phyloP scores from a whole-genome alignment of 2,113 vertebrate genomes.

The Alethe diademata region DNA sequence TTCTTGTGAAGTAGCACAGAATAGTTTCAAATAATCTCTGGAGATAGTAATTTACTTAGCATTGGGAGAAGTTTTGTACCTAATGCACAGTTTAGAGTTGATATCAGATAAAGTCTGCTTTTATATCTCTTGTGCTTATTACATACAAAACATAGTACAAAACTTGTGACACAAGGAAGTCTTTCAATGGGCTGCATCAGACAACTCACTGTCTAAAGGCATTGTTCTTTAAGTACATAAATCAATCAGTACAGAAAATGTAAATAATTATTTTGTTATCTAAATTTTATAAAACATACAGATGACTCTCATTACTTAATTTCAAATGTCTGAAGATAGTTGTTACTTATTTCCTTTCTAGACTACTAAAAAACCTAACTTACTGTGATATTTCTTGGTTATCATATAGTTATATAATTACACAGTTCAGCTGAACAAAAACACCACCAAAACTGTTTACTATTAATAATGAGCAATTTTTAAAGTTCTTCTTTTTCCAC shows the following conservation, averaged over 20 bases:
- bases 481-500: neutral
- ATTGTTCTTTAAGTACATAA: neutral
- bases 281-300: neutral
- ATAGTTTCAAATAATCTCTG: neutral
- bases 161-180: neutral
- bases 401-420: neutral
- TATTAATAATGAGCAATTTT: neutral
- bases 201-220: neutral
- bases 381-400: neutral
- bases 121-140: neutral
- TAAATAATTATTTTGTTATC: neutral
- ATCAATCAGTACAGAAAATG: neutral
- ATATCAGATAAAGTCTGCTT: neutral
- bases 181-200: neutral
- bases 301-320: neutral
- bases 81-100: neutral
- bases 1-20: neutral
- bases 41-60: neutral
- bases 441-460: neutral
- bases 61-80: neutral
- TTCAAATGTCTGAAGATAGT: neutral
- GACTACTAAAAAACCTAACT: neutral
- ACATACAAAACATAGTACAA: neutral
- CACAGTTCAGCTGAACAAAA: neutral
- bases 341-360: neutral